Evolutionary conservation across 2,888 invertebrate species (phyloP).

Genomic region (Cybosia mesomella): DNA sequence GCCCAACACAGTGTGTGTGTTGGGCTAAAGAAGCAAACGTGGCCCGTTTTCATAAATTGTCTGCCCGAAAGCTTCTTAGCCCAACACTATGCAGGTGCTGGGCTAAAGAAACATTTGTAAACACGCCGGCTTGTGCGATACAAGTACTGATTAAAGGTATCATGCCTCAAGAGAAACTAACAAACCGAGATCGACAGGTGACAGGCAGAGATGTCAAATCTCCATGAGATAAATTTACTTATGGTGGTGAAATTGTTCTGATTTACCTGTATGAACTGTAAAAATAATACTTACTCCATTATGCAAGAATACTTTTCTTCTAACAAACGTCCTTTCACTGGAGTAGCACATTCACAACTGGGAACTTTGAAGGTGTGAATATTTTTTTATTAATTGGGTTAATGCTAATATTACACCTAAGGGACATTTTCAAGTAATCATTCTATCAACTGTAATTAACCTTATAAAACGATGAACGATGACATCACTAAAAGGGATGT

Average conservation of each 20-base stretch:
- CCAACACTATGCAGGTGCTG: no score
- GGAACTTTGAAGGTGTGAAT: background rate
- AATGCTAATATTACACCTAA: constrained; percentile 26
- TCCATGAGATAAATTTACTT: no score
- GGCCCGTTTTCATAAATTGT: no score
- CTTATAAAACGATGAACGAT: constrained; percentile 4
- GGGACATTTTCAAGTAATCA: constrained; percentile 14
- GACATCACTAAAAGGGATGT: constrained; percentile 23
- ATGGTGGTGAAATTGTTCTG: no score
- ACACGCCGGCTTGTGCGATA: background rate
- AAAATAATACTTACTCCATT: constrained; percentile 13
- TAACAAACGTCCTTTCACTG: background rate
- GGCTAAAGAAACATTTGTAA: no score
- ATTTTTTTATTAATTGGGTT: constrained; percentile 41
- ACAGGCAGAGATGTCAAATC: background rate
- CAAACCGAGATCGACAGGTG: background rate
- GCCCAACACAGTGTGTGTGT: no score
- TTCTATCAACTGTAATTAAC: constrained; percentile 35
- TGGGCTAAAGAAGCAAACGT: no score
- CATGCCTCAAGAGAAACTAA: no score
- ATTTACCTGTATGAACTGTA: background rate
- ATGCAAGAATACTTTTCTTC: background rate
- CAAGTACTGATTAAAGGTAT: background rate
- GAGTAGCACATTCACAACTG: constrained; percentile 8
- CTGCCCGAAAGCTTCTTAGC: no score